Conservation (phyloP, 2,888 invertebrate genomes). For the Argynnis bischoffii region DNA sequence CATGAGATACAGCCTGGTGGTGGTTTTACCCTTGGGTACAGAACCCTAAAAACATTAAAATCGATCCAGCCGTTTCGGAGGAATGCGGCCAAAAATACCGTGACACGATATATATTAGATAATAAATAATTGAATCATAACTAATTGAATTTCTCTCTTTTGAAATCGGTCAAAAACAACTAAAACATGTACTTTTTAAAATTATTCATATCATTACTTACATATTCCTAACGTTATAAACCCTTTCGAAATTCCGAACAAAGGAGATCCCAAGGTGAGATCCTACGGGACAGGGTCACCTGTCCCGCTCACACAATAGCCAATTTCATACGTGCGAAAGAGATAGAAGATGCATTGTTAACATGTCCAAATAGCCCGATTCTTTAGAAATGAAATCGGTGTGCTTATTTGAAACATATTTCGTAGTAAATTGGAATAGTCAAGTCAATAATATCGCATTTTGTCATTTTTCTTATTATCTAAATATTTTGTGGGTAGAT, state of each 20-base stretch:
- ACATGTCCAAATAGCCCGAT: conserved; percentile 1
- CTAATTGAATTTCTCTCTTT: too few species aligned
- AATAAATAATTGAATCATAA: too few species aligned
- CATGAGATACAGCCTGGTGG: too few species aligned
- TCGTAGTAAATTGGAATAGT: background rate
- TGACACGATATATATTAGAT: too few species aligned
- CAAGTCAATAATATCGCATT: too few species aligned
- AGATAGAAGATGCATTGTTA: conserved; percentile 16
- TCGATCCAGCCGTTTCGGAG: too few species aligned
- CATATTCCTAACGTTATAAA: conserved; percentile 11
- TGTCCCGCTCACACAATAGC: conserved; percentile 8
- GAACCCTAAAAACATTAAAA: too few species aligned
- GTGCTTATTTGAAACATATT: background rate
- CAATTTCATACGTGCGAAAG: conserved; percentile 3
- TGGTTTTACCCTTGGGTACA: too few species aligned
- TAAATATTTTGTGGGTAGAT: too few species aligned
- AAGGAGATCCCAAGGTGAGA: conserved; percentile 27
- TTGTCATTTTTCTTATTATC: too few species aligned
- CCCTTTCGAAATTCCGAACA: conserved; percentile 20
- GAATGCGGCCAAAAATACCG: too few species aligned
- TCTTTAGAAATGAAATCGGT: conserved; percentile 4
- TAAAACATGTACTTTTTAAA: background rate
- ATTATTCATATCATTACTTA: background rate
- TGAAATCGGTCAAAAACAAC: too few species aligned
- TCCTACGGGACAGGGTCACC: conserved; percentile 16